Base-by-base conservation (phyloP, 1,140 invertebrate genomes). In the Drosophila kohkoa region DNA sequence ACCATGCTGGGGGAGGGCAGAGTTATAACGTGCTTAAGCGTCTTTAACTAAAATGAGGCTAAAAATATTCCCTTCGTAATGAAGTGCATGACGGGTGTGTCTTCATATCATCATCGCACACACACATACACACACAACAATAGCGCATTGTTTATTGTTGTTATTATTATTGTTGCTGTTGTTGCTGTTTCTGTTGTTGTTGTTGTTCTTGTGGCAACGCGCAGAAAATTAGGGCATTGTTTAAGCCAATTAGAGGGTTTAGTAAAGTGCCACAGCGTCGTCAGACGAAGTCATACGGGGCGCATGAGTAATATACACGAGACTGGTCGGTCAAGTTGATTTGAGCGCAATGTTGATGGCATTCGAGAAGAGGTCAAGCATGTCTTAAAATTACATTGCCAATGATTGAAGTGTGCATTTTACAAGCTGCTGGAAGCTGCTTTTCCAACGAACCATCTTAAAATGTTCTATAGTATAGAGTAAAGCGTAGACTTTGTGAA, bases 21-120 rank as follows among this genome's bases (percentile, higher is more conserved):
- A 80, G 74, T 83, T 89, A 88, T 87, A 89, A 87, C 83, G 83
- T 87, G 83, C 85, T 87, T 88, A 89, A 87, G 85, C 83, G 80
- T 87, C 83, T 87, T 87, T 81, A 87, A 79, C 80, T 89, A 72
- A 88, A 88, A 81, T 83, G 83, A 89, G 85, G 86, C 81, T 89
- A 89, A 89, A 88, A 89, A 89, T 88, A 85, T 89, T 85, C 78
- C 68, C 78, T 57, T 72, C 20, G 65, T 89, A 81, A 89, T 89
- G 77, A 85, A 88, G 77, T 85, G 78, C 77, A 87, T 51, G 79
- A 20, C 59, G 60, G 68, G 63, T 73, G 51, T 52, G 51, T 52
- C 51, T 52, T 52, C n/a, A 52, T 15, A 13, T 30, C 41, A 38
- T 10, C 35, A 43, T 43, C 41, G 5, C 41, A 32, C 8, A 28